Evolutionary conservation across 2,113 vertebrate genomes (phyloP).

Genomic region (Anarrhichthys ocellatus): DNA sequence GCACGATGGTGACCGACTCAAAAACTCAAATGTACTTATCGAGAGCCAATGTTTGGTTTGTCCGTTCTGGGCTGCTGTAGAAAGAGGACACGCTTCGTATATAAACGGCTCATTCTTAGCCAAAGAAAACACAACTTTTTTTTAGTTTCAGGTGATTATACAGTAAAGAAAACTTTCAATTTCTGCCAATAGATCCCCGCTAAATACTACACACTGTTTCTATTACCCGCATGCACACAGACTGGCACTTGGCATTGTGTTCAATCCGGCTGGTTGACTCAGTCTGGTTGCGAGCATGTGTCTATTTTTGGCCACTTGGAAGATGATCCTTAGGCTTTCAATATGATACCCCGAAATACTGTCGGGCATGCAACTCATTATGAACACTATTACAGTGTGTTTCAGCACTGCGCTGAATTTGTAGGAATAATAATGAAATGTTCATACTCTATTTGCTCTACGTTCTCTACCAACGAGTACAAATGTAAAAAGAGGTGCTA

Average conservation of each 20-base stretch:
- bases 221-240: conserved; percentile 12
- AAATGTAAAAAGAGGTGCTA: background rate
- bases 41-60: no score
- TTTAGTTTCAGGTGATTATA: background rate
- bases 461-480: background rate
- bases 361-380: conserved; percentile 21
- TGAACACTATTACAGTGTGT: background rate
- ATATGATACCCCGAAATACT: conserved; percentile 34
- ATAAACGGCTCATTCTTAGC: background rate
- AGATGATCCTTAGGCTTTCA: conserved; percentile 61
- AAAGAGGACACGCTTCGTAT: no score
- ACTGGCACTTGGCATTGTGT: conserved; percentile 57
- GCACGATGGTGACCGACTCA: no score
- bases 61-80: no score
- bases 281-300: conserved; percentile 38
- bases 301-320: conserved; percentile 71
- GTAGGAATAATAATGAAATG: background rate
- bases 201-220: background rate
- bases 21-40: no score
- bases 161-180: background rate
- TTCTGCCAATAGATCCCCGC: background rate
- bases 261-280: conserved; percentile 44
- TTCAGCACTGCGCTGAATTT: background rate
- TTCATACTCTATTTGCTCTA: background rate
- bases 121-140: background rate